These are phyloP conservation scores for Lepidostoma basale DNA, from an alignment of 1,140 invertebrate species.

Conservation along the genomic window DNA sequence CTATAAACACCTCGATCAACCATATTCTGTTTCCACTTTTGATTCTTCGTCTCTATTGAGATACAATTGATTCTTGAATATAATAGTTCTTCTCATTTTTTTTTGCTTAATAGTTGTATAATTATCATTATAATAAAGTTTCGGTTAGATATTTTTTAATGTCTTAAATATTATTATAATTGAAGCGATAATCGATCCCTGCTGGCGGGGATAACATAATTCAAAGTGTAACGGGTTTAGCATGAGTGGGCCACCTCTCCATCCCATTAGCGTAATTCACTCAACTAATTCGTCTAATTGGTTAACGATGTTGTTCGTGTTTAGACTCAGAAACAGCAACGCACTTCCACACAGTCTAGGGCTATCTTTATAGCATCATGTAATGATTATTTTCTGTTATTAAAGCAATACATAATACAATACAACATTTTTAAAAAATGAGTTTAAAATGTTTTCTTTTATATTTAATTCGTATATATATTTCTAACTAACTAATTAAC, in stretches of 20 bases:
- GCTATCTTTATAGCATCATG: neutral
- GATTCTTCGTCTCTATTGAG: no score
- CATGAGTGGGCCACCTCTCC: slow-evolving; percentile 10
- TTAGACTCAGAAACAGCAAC: slow-evolving; percentile 2
- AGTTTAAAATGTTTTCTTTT: neutral
- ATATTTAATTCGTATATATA: neutral
- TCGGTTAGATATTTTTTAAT: neutral
- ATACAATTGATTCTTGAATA: no score
- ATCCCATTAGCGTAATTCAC: slow-evolving; percentile 43
- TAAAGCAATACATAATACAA: neutral
- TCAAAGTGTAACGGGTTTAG: slow-evolving; percentile 4
- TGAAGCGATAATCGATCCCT: neutral
- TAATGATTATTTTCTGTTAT: neutral
- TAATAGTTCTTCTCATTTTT: neutral
- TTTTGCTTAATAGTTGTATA: neutral
- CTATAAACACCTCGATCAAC: no score
- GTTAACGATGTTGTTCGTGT: slow-evolving; percentile 39
- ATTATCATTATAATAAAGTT: neutral
- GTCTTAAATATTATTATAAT: neutral
- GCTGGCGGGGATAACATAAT: neutral
- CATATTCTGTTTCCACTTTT: neutral
- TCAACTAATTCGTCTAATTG: slow-evolving; percentile 43
- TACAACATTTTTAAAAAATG: no score
- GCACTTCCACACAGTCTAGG: neutral
- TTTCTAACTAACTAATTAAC: no score